Conservation (phyloP, 2,797 vertebrate species). For the Leucoraja ocellata region DNA sequence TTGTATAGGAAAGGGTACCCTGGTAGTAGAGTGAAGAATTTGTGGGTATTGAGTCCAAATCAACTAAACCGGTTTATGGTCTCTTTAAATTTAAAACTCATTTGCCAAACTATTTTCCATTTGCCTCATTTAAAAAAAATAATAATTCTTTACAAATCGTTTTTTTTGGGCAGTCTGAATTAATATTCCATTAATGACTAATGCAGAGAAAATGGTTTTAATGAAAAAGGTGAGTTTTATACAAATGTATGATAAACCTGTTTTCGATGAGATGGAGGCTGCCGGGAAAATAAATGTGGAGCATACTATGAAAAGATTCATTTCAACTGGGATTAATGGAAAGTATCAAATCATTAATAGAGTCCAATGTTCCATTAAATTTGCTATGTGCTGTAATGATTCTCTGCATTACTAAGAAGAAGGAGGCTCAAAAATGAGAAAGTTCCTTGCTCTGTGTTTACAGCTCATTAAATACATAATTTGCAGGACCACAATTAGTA, state of each 20-base stretch:
- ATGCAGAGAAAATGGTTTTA: background rate
- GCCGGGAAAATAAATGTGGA: slow-evolving; percentile 22
- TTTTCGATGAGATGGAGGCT: background rate
- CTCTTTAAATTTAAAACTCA: background rate
- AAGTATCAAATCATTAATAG: slow-evolving; percentile 32
- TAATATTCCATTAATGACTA: background rate
- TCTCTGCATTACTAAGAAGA: background rate
- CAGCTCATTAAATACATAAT: slow-evolving; percentile 33
- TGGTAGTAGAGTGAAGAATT: background rate
- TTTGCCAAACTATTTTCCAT: slow-evolving; percentile 9
- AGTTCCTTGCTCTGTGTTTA: background rate
- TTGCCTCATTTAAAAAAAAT: background rate
- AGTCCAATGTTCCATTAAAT: slow-evolving; percentile 36
- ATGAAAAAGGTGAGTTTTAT: background rate
- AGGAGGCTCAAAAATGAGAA: slow-evolving; percentile 7
- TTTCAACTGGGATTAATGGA: slow-evolving; percentile 11
- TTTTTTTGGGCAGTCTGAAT: background rate
- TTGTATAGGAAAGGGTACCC: background rate
- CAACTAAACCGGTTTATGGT: background rate
- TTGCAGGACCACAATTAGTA: slow-evolving; percentile 26
- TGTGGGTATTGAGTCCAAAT: background rate
- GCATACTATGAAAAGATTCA: background rate
- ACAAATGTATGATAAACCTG: background rate
- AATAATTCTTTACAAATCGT: background rate
- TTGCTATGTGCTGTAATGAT: slow-evolving; percentile 13